A percentile compares a stretch with the other conserved stretches of the same genome.
These are phyloP conservation scores for Ptilorrhoa leucosticta DNA, from an alignment of 2,113 vertebrate genomes.

Conservation along the genomic window DNA sequence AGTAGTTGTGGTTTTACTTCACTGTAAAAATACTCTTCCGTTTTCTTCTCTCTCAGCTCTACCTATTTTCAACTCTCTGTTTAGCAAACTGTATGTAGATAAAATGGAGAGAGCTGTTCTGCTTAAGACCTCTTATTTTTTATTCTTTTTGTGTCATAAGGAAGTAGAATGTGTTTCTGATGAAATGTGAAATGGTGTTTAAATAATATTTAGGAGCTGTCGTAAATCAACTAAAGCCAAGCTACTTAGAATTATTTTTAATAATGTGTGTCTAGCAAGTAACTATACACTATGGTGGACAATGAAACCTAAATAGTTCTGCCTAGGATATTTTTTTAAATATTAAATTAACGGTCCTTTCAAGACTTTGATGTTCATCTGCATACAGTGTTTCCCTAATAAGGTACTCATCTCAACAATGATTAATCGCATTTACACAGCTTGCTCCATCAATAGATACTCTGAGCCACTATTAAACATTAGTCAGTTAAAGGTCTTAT, in stretches of 20 bases:
- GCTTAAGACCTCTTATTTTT: slow-evolving; percentile 45
- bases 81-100: slow-evolving; percentile 58
- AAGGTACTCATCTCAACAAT: neutral
- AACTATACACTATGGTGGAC: neutral
- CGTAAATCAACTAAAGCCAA: neutral
- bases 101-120: slow-evolving; percentile 47
- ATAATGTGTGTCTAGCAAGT: neutral
- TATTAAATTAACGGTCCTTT: neutral
- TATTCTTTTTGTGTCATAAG: slow-evolving; percentile 13
- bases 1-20: slow-evolving; percentile 82
- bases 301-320: neutral
- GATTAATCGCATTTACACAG: neutral
- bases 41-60: slow-evolving; percentile 45
- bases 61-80: slow-evolving; percentile 64
- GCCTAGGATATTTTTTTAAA: neutral
- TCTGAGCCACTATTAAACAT: neutral
- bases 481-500: neutral
- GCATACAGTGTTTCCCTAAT: neutral
- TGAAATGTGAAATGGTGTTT: slow-evolving; percentile 54
- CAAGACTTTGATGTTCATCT: neutral
- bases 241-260: slow-evolving; percentile 18
- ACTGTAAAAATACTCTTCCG: slow-evolving; percentile 75
- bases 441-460: neutral
- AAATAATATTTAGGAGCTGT: slow-evolving; percentile 23
- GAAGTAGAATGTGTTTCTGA: slow-evolving; percentile 69